These are phyloP conservation scores for Danionella cerebrum DNA, from an alignment of 2,113 vertebrate species.

Conservation along the genomic window DNA sequence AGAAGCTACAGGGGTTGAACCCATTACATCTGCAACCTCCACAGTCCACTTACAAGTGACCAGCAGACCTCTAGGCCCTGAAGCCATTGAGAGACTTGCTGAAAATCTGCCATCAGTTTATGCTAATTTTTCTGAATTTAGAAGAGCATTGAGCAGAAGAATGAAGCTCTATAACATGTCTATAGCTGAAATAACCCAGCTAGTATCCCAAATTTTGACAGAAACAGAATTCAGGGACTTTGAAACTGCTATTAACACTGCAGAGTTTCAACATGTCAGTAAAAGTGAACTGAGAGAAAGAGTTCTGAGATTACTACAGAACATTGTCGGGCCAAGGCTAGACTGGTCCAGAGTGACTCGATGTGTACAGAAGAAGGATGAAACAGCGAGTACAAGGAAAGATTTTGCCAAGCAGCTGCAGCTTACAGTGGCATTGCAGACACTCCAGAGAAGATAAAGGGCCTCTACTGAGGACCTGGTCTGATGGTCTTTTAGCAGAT, in stretches of 20 bases:
- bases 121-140: slow-evolving; percentile 8
- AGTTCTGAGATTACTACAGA: too few species aligned
- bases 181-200: neutral
- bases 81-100: neutral
- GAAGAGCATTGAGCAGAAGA: slow-evolving; percentile 2
- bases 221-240: slow-evolving; percentile 15
- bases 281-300: too few species aligned
- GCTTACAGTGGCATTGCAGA: neutral
- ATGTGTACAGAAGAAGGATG: neutral
- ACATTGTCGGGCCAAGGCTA: neutral
- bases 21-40: too few species aligned
- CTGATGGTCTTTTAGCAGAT: neutral
- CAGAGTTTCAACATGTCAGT: neutral
- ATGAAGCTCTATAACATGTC: neutral
- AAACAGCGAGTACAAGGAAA: too few species aligned
- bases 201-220: neutral
- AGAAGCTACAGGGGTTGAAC: too few species aligned
- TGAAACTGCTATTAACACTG: neutral
- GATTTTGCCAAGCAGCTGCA: neutral
- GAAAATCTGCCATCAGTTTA: neutral
- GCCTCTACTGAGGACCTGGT: neutral
- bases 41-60: neutral
- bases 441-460: neutral
- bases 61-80: neutral
- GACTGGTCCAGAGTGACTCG: slow-evolving; percentile 1